Conservation (phyloP, 2,113 vertebrate species). For the Neolamprologus kungweensis region DNA sequence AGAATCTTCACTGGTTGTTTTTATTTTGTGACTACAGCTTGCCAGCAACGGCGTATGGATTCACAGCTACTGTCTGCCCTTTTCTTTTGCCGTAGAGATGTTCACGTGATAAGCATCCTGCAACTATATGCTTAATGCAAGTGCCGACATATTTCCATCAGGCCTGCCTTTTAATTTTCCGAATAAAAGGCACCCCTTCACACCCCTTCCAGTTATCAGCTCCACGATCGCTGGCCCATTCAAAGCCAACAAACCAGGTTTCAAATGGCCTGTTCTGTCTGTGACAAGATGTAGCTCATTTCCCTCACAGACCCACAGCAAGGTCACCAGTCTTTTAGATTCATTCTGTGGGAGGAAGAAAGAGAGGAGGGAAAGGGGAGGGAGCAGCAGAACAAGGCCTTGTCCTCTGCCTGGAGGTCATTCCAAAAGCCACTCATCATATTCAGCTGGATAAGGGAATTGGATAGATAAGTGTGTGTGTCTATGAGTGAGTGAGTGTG, state of each 20-base stretch:
- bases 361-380: slow-evolving; percentile 68
- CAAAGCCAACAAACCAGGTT: slow-evolving; percentile 85
- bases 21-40: slow-evolving; percentile 26
- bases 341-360: slow-evolving; percentile 85
- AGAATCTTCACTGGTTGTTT: slow-evolving; percentile 58
- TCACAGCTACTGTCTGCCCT: slow-evolving; percentile 25
- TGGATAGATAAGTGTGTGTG: slow-evolving; percentile 59
- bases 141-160: slow-evolving; percentile 73
- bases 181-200: slow-evolving; percentile 75
- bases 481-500: not conserved
- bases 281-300: slow-evolving; percentile 95
- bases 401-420: slow-evolving; percentile 89
- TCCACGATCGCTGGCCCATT: slow-evolving; percentile 80
- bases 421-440: slow-evolving; percentile 81
- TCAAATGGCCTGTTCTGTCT: slow-evolving; percentile 85
- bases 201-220: slow-evolving; percentile 78
- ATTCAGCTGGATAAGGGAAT: slow-evolving; percentile 76
- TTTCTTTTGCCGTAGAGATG: slow-evolving; percentile 26
- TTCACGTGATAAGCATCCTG: slow-evolving; percentile 70
- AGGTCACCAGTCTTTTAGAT: slow-evolving; percentile 94
- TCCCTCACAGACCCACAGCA: slow-evolving; percentile 89
- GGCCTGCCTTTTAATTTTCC: slow-evolving; percentile 84
- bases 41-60: slow-evolving; percentile 19
- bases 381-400: slow-evolving; percentile 81
- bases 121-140: slow-evolving; percentile 36